Conservation (phyloP, 2,113 vertebrate genomes). For the Bos indicus region DNA sequence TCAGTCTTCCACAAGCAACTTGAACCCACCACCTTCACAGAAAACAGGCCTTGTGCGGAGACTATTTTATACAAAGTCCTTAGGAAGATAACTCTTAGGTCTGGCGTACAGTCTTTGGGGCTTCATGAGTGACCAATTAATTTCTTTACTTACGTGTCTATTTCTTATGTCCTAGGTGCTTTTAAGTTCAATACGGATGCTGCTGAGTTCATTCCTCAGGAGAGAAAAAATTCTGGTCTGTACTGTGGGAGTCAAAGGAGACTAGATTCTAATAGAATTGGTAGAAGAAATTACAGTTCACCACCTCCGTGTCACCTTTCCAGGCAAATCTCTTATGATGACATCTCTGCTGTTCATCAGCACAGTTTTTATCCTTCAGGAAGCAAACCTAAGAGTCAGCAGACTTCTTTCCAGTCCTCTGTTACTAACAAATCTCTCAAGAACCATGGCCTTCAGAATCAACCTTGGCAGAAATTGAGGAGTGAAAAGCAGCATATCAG, state of each 20-base stretch:
- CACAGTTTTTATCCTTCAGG: constrained; percentile 68
- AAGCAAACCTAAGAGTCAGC: constrained; percentile 74
- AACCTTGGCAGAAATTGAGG: constrained; percentile 84
- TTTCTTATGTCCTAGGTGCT: constrained; percentile 63
- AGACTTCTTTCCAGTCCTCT: constrained; percentile 76
- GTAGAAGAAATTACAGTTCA: constrained; percentile 74
- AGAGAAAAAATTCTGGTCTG: constrained; percentile 76
- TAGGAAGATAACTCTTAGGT: constrained; percentile 14
- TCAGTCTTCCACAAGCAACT: background rate
- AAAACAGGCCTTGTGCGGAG: background rate
- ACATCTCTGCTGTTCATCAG: constrained; percentile 72
- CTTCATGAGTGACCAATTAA: background rate
- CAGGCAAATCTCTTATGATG: constrained; percentile 72
- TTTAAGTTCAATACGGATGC: constrained; percentile 83
- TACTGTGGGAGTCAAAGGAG: constrained; percentile 81
- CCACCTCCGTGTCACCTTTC: constrained; percentile 76
- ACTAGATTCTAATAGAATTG: constrained; percentile 79
- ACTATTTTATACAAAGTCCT: background rate
- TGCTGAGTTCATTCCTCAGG: constrained; percentile 80
- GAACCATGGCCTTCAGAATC: constrained; percentile 78
- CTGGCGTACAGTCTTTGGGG: background rate
- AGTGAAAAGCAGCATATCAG: constrained; percentile 73
- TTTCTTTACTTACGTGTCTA: constrained; percentile 48
- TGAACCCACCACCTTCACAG: background rate
- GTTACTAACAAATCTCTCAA: constrained; percentile 77